Base-by-base conservation (phyloP, 2,797 vertebrate genomes). In the Pangasius macronema region DNA sequence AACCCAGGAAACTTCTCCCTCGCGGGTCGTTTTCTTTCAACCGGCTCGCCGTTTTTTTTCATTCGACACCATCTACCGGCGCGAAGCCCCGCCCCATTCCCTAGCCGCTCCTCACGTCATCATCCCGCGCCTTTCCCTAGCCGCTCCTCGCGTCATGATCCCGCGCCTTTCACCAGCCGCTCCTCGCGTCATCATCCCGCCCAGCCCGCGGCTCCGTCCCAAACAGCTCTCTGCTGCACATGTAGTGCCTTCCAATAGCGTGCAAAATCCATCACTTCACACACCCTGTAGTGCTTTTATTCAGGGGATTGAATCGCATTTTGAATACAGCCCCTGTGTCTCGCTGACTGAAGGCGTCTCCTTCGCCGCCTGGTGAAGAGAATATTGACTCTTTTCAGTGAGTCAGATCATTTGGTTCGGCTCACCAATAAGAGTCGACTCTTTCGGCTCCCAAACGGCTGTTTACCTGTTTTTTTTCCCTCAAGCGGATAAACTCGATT, bases 51-150 rank as follows among this genome's bases (percentile, higher is more conserved):
- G 68, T 68, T 80, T 63, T 86, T n/a, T 70, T 68, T 87, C 83
- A 46, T 82, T 83, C 88, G 72, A 81, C 89, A 88, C 82, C 86
- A 82, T 88, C 82, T 76, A 83, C 91, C 90, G 91, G 90, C 82
- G 85, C 81, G 73, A 57, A 84, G 86, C 13, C 68, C 68, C 33
- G 65, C 65, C 88, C 87, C 42, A 7, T 42, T 42, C 42, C 42
- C 42, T 6, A 42, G 39, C 42, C 42, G 42, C 42, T 42, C 0
- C 6, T 6, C 0, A 0, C 42, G 42, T 42, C 42, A 42, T 42
- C 42, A 42, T 39, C 39, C 39, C 39, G 39, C 39, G 39, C 39
- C 39, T 39, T 39, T 39, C 39, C 39, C 39, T 5, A 39, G 39
- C 4, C 39, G 39, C 39, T 39, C 6, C 7, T 7, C 42, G 42